Evolutionary conservation across 1,140 invertebrate genomes (phyloP), one percentile per base, ranked within the genome.

Genomic region (Oryzaephilus surinamensis): DNA sequence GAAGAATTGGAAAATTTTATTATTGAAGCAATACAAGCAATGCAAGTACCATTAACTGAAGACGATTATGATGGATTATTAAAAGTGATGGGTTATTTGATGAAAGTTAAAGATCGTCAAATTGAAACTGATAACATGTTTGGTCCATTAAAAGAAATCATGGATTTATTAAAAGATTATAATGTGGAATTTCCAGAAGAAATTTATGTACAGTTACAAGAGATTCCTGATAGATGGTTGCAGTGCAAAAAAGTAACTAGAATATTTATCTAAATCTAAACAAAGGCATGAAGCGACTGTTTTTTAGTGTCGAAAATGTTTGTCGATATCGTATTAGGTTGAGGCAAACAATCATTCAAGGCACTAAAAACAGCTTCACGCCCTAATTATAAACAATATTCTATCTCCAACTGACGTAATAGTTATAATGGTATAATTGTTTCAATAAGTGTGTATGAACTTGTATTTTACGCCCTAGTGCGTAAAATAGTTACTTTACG

Each of bases 211-310:
- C 67, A 73, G 57, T 66, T 74, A 28, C 60, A 62, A 62, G 78
- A 87, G 52, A 61, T 97, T 17, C 92, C 92, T 0, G 87, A 92
- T 48, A 74, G 76, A 48, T 97, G 93, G 93, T 72, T 63, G 18
- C 82, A 80, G 41, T 74, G 87, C n/a, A 90, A 95, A 60, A 91
- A 92, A 62, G 57, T n/a, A n/a, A n/a, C n/a, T n/a, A n/a, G n/a
- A n/a, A n/a, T n/a, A n/a, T 54, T n/a, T n/a, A n/a, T n/a, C n/a
- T n/a, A n/a, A n/a, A n/a, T n/a, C n/a, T n/a, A n/a, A n/a, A n/a
- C n/a, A n/a, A n/a, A n/a, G n/a, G n/a, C n/a, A n/a, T n/a, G n/a
- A n/a, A n/a, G n/a, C n/a, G n/a, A n/a, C n/a, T n/a, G n/a, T n/a
- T n/a, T n/a, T n/a, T n/a, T n/a, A n/a, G n/a, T n/a, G n/a, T n/a